These are phyloP conservation scores for Guaruba guarouba DNA, from an alignment of 2,113 vertebrate genomes.

Conservation along the genomic window DNA sequence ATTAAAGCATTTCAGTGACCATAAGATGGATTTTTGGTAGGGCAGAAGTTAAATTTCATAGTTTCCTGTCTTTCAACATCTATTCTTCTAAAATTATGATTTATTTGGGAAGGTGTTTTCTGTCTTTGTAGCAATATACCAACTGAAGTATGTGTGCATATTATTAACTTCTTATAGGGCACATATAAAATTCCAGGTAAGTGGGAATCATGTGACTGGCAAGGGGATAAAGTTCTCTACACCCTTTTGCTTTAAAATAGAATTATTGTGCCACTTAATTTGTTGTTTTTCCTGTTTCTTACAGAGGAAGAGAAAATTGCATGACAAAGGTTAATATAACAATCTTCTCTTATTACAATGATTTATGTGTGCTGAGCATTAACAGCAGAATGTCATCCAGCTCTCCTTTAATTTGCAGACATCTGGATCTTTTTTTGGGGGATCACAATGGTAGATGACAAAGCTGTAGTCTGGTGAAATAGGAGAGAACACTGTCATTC, in stretches of 20 bases:
- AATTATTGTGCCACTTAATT: constrained; percentile 54
- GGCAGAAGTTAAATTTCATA: neutral
- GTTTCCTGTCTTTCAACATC: neutral
- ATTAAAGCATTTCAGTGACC: neutral
- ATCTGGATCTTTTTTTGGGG: constrained; percentile 67
- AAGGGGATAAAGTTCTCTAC: constrained; percentile 12
- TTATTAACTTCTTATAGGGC: constrained; percentile 8
- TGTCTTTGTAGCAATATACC: neutral
- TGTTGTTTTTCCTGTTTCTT: constrained; percentile 72
- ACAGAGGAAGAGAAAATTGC: constrained; percentile 67
- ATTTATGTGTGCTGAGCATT: constrained; percentile 82
- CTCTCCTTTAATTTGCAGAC: constrained; percentile 76
- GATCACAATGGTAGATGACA: constrained; percentile 76
- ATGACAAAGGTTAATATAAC: constrained; percentile 77
- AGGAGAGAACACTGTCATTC: constrained; percentile 65
- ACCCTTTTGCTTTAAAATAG: constrained; percentile 50
- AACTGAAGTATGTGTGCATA: neutral
- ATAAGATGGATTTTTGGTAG: neutral
- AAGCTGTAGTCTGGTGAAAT: constrained; percentile 61
- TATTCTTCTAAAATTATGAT: neutral
- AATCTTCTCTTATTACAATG: constrained; percentile 78
- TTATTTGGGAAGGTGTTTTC: constrained; percentile 4
- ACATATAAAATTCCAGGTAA: neutral
- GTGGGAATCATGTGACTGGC: neutral
- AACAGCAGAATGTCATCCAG: constrained; percentile 74